Conservation (phyloP, 1,140 invertebrate genomes). For the Drosophila paulistorum region DNA sequence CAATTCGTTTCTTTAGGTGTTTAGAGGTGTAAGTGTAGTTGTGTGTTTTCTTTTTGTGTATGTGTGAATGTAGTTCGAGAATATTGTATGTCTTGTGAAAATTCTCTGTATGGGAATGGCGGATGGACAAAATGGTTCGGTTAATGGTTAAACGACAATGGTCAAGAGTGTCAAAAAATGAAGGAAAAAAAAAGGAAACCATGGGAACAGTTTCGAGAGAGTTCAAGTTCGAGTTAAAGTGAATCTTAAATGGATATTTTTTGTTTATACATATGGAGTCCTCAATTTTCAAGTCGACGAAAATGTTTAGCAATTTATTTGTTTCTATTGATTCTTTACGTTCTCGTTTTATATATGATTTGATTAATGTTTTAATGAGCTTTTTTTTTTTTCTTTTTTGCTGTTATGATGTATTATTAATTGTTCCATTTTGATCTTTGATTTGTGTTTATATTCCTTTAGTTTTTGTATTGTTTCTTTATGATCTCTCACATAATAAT, state of each 20-base stretch:
- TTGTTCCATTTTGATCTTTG: slow-evolving; percentile 24
- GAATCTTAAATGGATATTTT: slow-evolving; percentile 2
- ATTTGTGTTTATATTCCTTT: slow-evolving; percentile 19
- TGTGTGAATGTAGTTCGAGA: not conserved
- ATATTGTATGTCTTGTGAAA: not conserved
- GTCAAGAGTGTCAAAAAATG: slow-evolving; percentile 10
- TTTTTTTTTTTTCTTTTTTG: slow-evolving; percentile 25
- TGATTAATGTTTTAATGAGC: slow-evolving; percentile 2
- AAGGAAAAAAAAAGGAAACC: not conserved
- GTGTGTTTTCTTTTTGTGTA: not conserved
- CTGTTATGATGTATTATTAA: slow-evolving; percentile 31
- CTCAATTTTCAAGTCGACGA: slow-evolving; percentile 42
- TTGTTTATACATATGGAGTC: not conserved
- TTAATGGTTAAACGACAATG: slow-evolving; percentile 40
- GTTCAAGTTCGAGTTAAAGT: not conserved
- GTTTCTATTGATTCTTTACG: not conserved
- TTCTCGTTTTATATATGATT: not conserved
- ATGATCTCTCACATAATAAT: slow-evolving; percentile 37
- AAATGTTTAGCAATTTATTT: slow-evolving; percentile 24
- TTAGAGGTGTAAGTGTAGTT: not conserved
- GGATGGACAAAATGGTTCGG: slow-evolving; percentile 5
- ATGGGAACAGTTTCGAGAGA: not conserved
- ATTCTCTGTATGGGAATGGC: slow-evolving; percentile 5
- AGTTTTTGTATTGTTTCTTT: slow-evolving; percentile 19
- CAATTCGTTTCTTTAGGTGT: slow-evolving; percentile 17